Evolutionary conservation across 1,140 invertebrate genomes (phyloP), one percentile per base, ranked within the genome.

Genomic region (Trachymyrmex septentrionalis): DNA sequence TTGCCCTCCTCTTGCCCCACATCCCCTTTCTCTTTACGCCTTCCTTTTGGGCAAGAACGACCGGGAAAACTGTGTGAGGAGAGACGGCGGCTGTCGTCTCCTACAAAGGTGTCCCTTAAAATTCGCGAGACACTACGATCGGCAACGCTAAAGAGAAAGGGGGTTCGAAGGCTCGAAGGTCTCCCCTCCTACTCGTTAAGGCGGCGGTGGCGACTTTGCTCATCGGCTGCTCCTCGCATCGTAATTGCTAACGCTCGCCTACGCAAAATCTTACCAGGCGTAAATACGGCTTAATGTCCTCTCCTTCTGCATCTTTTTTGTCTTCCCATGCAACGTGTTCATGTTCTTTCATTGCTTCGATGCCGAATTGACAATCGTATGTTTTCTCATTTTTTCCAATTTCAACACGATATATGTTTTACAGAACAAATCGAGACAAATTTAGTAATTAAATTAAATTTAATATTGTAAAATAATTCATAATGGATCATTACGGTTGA

Each of bases 61-160:
- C 24, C 76, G 86, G 84, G 86, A 91, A 92, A 91, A 90, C 67
- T 77, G 85, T 81, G 55, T 53, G 73, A 55, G 76, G 66, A 75
- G 50, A 85, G 80, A 69, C 80, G 89, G 86, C 89, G 88, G 87
- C 85, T 67, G 86, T 87, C 77, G 80, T 85, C 16, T 61, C 48
- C 27, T 66, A 75, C 87, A 91, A 91, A 91, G 90, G 85, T 90
- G 89, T 90, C 72, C 85, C 71, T 91, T 89, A 91, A 91, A 91
- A 91, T 89, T 91, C 89, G 89, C 82, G 89, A 77, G 87, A 91
- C 90, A 91, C 87, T 66, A 85, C 85, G 89, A 87, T 91, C 90
- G 88, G 88, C 88, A 78, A 89, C 38, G 85, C 69, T 59, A 72
- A 78, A n/a, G 78, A 76, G 21, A 69, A 63, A 63, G 19, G 44